Base-by-base conservation (phyloP, 2,113 vertebrate genomes). In the Ranitomeya variabilis region DNA sequence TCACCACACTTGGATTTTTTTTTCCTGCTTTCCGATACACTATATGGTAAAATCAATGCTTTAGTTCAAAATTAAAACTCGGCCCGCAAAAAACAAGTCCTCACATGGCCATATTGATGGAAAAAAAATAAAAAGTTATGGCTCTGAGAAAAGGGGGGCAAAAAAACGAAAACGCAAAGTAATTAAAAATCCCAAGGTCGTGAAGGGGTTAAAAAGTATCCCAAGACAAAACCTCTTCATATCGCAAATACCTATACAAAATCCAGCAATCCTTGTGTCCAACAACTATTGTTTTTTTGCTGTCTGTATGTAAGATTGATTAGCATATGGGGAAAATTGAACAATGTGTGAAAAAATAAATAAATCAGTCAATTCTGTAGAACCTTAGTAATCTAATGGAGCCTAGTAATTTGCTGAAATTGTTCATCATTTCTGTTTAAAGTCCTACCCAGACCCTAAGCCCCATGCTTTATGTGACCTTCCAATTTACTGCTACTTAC, bases 401-500 rank as follows among this genome's bases (percentile, higher is more conserved):
- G 45, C 16, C 11, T 54, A 45, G 19, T 85, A 37, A 51, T 54
- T 79, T 54, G 14, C 60, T 79, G 13, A 62, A 55, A 19, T 67
- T 23, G 19, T 15, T 79, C 10, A 26, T 2, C 54, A 5, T 80
- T 57, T 71, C 60, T 57, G n/a, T 52, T 31, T 37, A 80, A 66
- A 31, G 52, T 69, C 51, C 77, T 23, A 71, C 62, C 71, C 62
- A 87, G n/a, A 64, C 59, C 73, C 9, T 62, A 78, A 62, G 19
- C 85, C 18, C 45, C 54, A 4, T 87, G 66, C 62, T 66, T 71
- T 37, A 64, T 37, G 21, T 80, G 64, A 87, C 78, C 78, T 87
- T 87, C 52, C 76, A 69, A 67, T 59, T 71, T 71, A 81, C 51
- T 87, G 62, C 78, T 87, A 59, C 54, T 69, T 87, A 87, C 64